Conservation (phyloP, 1,140 invertebrate species). For the Oscheius sp. region DNA sequence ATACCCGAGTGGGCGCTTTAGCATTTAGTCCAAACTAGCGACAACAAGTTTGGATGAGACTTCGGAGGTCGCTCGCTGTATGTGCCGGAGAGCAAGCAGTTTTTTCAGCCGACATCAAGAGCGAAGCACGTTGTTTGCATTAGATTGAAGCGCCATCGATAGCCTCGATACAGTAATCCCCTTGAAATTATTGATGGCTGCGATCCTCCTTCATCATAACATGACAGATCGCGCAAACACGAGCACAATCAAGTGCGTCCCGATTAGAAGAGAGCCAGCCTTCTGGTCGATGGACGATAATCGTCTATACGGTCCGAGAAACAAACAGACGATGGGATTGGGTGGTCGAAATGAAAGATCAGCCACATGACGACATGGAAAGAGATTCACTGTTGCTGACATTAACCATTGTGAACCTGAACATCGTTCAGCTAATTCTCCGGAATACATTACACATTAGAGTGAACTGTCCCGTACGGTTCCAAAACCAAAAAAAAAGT, state of each 20-base stretch:
- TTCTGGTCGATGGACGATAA: no score
- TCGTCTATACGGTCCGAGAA: no score
- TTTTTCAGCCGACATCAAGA: neutral
- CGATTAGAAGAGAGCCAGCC: constrained; percentile 1
- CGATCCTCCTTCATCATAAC: constrained; percentile 10
- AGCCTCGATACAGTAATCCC: neutral
- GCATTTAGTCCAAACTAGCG: neutral
- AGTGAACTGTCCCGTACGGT: no score
- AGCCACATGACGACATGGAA: no score
- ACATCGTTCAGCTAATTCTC: no score
- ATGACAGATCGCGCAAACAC: constrained; percentile 9
- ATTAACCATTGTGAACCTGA: no score
- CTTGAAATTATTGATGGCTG: neutral
- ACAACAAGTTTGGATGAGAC: no score
- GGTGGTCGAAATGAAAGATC: no score
- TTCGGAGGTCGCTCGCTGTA: neutral
- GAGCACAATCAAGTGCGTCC: neutral
- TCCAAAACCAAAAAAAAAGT: no score
- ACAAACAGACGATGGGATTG: no score
- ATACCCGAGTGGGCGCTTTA: neutral
- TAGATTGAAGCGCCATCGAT: constrained; percentile 6
- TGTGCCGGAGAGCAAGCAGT: neutral
- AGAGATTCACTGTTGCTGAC: no score
- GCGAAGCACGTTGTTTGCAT: neutral
- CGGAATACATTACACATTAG: no score